Evolutionary conservation across 2,797 vertebrate species (phyloP).

Genomic region (Coregonus ussuriensis): DNA sequence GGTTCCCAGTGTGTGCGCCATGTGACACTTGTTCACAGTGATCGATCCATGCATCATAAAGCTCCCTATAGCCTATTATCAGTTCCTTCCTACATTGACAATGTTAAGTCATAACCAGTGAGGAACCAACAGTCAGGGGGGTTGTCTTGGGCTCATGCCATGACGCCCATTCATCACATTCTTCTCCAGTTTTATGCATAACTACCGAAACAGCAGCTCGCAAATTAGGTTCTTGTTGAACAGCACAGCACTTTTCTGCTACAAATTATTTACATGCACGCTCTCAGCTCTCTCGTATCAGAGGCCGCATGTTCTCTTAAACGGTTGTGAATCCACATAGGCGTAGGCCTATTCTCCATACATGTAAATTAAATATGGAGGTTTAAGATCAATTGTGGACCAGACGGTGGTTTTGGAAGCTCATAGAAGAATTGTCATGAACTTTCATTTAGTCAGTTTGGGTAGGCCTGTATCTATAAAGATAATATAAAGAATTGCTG

Average conservation of each 20-base stretch:
- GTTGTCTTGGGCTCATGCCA: constrained; percentile 17
- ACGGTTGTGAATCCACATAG: no score
- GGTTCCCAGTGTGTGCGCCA: no score
- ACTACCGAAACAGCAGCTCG: constrained; percentile 60
- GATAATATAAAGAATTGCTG: constrained; percentile 52
- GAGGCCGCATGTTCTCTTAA: not conserved
- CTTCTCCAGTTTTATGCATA: constrained; percentile 60
- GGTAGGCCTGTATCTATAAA: not conserved
- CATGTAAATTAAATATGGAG: not conserved
- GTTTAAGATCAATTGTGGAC: not conserved
- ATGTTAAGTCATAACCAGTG: not conserved
- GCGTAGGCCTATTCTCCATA: not conserved
- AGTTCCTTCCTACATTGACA: no score
- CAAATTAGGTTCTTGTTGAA: constrained; percentile 64
- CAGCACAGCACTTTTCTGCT: constrained; percentile 63
- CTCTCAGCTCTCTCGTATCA: not conserved
- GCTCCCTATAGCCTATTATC: not conserved
- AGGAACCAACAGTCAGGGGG: not conserved
- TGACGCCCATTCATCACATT: constrained; percentile 39
- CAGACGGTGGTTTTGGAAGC: not conserved
- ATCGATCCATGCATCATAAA: not conserved
- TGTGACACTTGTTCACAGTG: no score
- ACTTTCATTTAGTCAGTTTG: not conserved
- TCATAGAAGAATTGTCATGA: not conserved
- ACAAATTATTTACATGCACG: constrained; percentile 48